Conservation (phyloP, 2,113 vertebrate species). For the Pluvianellus socialis region DNA sequence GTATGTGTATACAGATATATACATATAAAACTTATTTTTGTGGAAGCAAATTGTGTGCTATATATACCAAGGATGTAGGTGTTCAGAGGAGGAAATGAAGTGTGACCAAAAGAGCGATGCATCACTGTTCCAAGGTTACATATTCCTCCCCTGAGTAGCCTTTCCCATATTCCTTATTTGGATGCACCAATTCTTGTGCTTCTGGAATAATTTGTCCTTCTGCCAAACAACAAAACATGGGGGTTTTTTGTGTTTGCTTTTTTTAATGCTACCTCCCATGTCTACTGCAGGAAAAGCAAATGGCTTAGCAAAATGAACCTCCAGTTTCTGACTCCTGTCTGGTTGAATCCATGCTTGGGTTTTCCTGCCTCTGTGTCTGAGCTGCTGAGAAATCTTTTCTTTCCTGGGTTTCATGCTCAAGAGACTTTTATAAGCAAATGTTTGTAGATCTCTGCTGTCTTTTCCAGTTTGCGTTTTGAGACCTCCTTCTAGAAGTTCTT, state of each 20-base stretch:
- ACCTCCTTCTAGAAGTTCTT: not conserved
- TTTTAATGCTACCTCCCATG: not conserved
- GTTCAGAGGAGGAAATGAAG: not conserved
- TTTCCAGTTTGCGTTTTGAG: not conserved
- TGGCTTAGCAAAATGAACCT: not conserved
- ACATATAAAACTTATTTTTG: not conserved
- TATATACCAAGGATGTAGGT: not conserved
- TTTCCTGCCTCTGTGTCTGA: not conserved
- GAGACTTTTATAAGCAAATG: not conserved
- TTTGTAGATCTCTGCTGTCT: not conserved
- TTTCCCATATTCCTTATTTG: not conserved
- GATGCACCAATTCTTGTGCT: not conserved
- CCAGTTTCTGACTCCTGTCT: not conserved
- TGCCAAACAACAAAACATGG: not conserved
- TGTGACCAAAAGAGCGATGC: too few relatives aligned
- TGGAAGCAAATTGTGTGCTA: not conserved
- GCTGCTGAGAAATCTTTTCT: not conserved
- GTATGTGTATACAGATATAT: not conserved
- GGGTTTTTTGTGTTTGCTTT: not conserved
- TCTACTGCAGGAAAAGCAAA: not conserved
- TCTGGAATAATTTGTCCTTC: not conserved
- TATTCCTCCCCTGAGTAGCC: not conserved
- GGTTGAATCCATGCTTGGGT: not conserved
- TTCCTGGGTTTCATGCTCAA: not conserved
- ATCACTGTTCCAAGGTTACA: not conserved